phyloP scores from a whole-genome alignment of 2,797 vertebrate genomes.

The Numenius phaeopus region DNA sequence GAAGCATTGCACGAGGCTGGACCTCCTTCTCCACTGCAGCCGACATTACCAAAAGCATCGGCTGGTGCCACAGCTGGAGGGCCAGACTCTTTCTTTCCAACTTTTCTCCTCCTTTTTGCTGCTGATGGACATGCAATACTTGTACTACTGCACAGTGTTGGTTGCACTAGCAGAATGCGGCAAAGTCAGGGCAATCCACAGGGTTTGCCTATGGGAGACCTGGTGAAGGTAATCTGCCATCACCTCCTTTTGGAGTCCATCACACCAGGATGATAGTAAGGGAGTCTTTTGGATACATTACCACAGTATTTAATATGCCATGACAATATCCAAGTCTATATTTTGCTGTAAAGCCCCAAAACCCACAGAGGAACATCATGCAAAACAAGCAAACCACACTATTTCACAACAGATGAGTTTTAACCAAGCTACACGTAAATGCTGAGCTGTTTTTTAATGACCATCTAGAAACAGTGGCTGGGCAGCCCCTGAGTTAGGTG shows the following conservation, averaged over 20 bases:
- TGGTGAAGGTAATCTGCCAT: no score
- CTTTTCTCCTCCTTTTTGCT: not conserved
- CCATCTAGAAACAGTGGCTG: not conserved
- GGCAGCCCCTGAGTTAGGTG: not conserved
- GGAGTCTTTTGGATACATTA: not conserved
- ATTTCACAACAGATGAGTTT: not conserved
- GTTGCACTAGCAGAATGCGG: not conserved
- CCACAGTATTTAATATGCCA: not conserved
- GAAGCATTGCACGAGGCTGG: not conserved
- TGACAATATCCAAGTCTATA: not conserved
- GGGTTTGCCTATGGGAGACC: not conserved
- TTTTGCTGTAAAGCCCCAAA: not conserved
- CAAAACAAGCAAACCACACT: not conserved
- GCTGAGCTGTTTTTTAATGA: not conserved
- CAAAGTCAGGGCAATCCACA: no score
- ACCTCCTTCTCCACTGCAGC: not conserved
- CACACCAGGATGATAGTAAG: not conserved
- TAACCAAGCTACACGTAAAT: not conserved
- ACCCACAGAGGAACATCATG: not conserved
- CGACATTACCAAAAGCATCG: rapidly evolving
- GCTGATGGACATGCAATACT: not conserved
- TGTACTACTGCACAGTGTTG: rapidly evolving
- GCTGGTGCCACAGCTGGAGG: not conserved
- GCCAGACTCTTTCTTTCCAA: not conserved
- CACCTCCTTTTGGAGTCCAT: not conserved